Conservation (phyloP, 1,140 invertebrate species). For the Marisa cornuarietis region DNA sequence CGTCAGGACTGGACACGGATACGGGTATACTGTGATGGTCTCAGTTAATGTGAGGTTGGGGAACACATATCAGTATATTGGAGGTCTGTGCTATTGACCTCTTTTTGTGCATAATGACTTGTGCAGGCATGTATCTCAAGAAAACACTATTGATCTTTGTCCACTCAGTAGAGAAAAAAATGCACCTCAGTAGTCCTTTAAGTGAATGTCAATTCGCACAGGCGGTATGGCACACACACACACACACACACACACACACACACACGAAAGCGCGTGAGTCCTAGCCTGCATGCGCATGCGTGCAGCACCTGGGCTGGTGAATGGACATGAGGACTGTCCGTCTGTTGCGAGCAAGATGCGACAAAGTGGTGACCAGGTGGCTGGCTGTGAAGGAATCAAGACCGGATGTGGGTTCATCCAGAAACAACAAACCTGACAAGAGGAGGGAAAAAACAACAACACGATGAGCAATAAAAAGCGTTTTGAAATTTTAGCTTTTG, state of each 20-base stretch:
- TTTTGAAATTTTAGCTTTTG: too few relatives aligned
- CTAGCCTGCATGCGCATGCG: background rate
- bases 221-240: background rate
- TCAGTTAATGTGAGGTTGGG: too few relatives aligned
- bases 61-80: too few relatives aligned
- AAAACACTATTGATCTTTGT: too few relatives aligned
- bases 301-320: constrained; percentile 55
- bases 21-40: too few relatives aligned
- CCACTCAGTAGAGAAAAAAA: too few relatives aligned
- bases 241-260: background rate
- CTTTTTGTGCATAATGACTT: too few relatives aligned
- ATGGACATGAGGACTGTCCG: constrained; percentile 56
- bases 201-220: too few relatives aligned
- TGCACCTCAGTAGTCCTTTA: too few relatives aligned
- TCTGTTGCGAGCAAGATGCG: constrained; percentile 47
- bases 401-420: constrained; percentile 62
- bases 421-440: constrained; percentile 53
- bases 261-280: background rate
- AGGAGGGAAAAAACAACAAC: background rate
- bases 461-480: background rate
- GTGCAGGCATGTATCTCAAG: too few relatives aligned
- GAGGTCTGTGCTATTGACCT: too few relatives aligned
- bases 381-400: constrained; percentile 61
- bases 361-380: constrained; percentile 52
- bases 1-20: too few relatives aligned